These are phyloP conservation scores for Pelobates cultripes DNA, from an alignment of 2,797 vertebrate species.

Conservation along the genomic window DNA sequence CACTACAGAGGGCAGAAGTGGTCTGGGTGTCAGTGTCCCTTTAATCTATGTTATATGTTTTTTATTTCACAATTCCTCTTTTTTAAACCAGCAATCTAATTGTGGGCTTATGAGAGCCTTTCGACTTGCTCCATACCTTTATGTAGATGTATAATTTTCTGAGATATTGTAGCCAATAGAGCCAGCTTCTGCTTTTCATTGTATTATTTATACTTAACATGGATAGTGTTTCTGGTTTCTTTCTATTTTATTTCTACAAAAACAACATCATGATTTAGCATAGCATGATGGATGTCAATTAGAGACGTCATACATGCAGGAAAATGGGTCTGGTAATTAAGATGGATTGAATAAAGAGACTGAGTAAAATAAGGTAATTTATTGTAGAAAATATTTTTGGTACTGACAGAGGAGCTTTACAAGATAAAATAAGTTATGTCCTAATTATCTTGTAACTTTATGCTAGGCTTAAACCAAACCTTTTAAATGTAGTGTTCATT, in stretches of 20 bases:
- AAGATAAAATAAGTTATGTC: not conserved
- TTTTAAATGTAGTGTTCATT: too few species aligned
- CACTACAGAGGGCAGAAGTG: too few species aligned
- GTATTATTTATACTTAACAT: not conserved
- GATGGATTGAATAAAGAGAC: slow-evolving; percentile 8
- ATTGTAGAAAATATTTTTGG: not conserved
- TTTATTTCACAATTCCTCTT: too few species aligned
- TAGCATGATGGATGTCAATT: not conserved
- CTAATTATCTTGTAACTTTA: too few species aligned
- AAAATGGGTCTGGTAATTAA: slow-evolving; percentile 11
- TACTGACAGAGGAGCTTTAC: not conserved
- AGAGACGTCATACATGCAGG: not conserved
- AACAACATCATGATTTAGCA: not conserved
- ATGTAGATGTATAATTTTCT: too few species aligned
- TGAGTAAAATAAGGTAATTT: slow-evolving; percentile 1
- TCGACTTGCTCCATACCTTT: too few species aligned
- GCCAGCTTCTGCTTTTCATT: not conserved
- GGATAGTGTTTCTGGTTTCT: not conserved
- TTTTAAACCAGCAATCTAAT: too few species aligned
- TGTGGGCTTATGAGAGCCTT: too few species aligned
- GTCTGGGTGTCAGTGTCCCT: too few species aligned
- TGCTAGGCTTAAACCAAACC: too few species aligned
- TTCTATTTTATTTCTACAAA: not conserved
- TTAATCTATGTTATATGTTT: too few species aligned
- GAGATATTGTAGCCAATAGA: too few species aligned